Conservation (phyloP, 2,888 invertebrate species). For the Sinelater perroti region DNA sequence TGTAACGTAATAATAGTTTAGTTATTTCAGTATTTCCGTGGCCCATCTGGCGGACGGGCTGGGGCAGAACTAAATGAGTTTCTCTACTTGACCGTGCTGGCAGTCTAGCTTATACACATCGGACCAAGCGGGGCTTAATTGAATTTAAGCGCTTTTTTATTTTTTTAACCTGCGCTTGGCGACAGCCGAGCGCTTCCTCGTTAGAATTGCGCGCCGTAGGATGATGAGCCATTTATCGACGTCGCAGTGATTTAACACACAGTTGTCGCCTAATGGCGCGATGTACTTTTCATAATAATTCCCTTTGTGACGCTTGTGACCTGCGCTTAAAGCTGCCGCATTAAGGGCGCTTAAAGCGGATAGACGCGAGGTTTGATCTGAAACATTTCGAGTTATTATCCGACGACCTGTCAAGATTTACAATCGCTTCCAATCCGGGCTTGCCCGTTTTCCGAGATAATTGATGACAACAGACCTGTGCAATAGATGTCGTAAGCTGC, state of each 20-base stretch:
- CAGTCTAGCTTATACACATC: constrained; percentile 37
- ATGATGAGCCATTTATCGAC: constrained; percentile 24
- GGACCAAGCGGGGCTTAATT: constrained; percentile 35
- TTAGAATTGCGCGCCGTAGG: constrained; percentile 17
- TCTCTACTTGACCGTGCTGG: constrained; percentile 21
- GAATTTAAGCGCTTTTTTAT: constrained; percentile 39
- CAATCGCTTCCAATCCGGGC: constrained; percentile 13
- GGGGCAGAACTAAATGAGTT: constrained; percentile 30
- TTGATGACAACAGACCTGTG: constrained; percentile 16
- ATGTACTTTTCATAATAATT: constrained; percentile 27
- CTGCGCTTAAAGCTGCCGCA: constrained; percentile 17
- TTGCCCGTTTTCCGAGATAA: constrained; percentile 8
- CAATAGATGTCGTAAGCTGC: constrained; percentile 16
- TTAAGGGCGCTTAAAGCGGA: constrained; percentile 24
- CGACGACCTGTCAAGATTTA: constrained; percentile 17
- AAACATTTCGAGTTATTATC: constrained; percentile 18
- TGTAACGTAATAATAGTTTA: constrained; percentile 30
- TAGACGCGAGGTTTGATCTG: constrained; percentile 15
- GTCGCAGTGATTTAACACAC: constrained; percentile 24
- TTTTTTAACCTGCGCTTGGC: constrained; percentile 37
- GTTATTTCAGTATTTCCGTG: constrained; percentile 22
- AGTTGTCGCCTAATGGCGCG: constrained; percentile 23
- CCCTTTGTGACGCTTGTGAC: constrained; percentile 21
- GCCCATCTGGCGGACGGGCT: constrained; percentile 27
- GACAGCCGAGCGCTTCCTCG: constrained; percentile 21